Evolutionary conservation across 2,797 vertebrate genomes (phyloP).

Genomic region (Pyrocephalus nanus): DNA sequence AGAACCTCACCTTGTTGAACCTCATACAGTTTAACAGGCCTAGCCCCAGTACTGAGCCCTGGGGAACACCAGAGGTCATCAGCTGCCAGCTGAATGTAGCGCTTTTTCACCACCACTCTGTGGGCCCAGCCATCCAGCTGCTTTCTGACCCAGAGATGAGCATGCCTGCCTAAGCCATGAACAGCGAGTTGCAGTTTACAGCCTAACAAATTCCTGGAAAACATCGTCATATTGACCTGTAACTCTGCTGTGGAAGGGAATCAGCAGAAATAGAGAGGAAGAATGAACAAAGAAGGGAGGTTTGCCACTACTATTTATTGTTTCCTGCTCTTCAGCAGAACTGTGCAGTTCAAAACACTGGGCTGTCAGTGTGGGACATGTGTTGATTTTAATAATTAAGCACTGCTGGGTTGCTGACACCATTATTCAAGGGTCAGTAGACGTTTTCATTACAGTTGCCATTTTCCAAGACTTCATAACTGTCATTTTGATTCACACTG

Average conservation of each 20-base stretch:
- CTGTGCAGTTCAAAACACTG: background rate
- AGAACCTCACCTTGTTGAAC: background rate
- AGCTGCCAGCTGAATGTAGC: background rate
- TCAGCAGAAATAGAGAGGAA: background rate
- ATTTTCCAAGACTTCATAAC: conserved; percentile 41
- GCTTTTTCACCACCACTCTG: background rate
- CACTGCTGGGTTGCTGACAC: conserved; percentile 13
- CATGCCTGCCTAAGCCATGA: background rate
- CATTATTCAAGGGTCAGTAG: conserved; percentile 51
- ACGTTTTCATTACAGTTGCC: conserved; percentile 41
- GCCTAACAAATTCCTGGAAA: background rate
- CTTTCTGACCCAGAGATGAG: background rate
- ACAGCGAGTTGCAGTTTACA: background rate
- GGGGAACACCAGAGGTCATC: background rate
- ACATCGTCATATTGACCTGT: background rate
- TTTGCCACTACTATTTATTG: background rate
- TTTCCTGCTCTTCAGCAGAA: background rate
- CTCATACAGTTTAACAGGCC: background rate
- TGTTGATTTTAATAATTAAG: conserved; percentile 62
- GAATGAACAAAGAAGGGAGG: background rate
- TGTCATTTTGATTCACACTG: conserved; percentile 14
- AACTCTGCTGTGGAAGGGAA: background rate
- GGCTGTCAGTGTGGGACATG: background rate
- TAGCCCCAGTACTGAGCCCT: background rate
- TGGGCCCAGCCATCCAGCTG: background rate